phyloP scores from a whole-genome alignment of 2,888 invertebrate genomes.

The Sclerodermus sp. region DNA sequence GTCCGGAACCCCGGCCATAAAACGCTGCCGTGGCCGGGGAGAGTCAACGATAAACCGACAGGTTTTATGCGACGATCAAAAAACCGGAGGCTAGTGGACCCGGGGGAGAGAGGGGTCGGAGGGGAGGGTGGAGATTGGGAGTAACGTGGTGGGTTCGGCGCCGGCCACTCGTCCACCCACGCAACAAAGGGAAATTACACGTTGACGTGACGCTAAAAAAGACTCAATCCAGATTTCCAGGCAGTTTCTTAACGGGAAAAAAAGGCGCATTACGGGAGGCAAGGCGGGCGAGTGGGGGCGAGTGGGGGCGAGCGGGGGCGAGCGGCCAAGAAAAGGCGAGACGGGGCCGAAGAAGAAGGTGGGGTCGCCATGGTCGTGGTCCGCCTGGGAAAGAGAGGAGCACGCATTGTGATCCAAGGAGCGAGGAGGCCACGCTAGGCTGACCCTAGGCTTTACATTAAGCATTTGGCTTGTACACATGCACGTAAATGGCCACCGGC shows the following conservation, averaged over 20 bases:
- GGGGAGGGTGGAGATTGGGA: no score
- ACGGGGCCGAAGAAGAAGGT: conserved; percentile 28
- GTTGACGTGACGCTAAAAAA: no score
- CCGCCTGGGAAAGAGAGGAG: conserved; percentile 55
- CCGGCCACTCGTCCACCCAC: no score
- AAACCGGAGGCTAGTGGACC: no score
- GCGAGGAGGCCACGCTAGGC: conserved; percentile 54
- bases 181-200: no score
- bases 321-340: conserved; percentile 19
- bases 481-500: conserved; percentile 34
- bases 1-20: no score
- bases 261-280: background rate
- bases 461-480: conserved; percentile 39
- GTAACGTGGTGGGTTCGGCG: no score
- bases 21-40: no score
- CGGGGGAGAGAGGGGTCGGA: no score
- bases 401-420: conserved; percentile 49
- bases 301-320: conserved; percentile 2
- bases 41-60: no score
- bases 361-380: conserved; percentile 57
- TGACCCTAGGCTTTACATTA: conserved; percentile 52
- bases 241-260: background rate
- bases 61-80: no score
- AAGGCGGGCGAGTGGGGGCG: conserved; percentile 7
- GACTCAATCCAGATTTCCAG: no score